Conservation (phyloP, 1,140 invertebrate species). For the Meteorus sp. region DNA sequence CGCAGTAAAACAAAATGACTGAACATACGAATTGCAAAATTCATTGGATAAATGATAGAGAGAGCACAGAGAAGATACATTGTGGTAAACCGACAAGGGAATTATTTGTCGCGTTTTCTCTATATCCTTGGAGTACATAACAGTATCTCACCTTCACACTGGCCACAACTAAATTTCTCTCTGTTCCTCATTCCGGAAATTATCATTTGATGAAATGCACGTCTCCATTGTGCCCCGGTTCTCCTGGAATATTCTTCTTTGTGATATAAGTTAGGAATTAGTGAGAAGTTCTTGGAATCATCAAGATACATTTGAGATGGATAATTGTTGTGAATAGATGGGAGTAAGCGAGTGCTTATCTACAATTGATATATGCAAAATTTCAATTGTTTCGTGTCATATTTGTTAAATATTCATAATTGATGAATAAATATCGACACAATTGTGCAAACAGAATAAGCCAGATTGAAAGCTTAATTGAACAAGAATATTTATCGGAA, state of each 20-base stretch:
- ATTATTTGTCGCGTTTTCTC: slow-evolving; percentile 21
- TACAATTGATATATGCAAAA: too few relatives aligned
- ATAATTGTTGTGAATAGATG: too few relatives aligned
- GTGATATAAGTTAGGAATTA: too few relatives aligned
- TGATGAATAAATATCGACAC: too few relatives aligned
- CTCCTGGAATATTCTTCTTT: not conserved
- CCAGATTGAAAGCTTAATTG: too few relatives aligned
- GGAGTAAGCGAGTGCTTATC: too few relatives aligned
- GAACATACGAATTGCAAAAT: not conserved
- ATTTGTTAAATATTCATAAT: too few relatives aligned
- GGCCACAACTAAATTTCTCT: slow-evolving; percentile 21
- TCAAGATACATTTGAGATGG: slow-evolving; percentile 6
- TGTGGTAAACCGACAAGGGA: slow-evolving; percentile 14
- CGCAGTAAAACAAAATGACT: too few relatives aligned
- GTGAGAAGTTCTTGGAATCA: not conserved
- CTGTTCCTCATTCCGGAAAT: slow-evolving; percentile 19
- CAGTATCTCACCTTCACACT: slow-evolving; percentile 1
- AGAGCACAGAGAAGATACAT: slow-evolving; percentile 14
- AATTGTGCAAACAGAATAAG: too few relatives aligned
- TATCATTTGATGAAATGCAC: slow-evolving; percentile 16
- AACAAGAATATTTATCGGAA: too few relatives aligned
- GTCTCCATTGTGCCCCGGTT: slow-evolving; percentile 1
- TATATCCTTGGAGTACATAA: too few relatives aligned
- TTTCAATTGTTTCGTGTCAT: too few relatives aligned
- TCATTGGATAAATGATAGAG: not conserved